Base-by-base conservation (phyloP, 2,113 vertebrate species). In the Rhinopomastus cyanomelas region DNA sequence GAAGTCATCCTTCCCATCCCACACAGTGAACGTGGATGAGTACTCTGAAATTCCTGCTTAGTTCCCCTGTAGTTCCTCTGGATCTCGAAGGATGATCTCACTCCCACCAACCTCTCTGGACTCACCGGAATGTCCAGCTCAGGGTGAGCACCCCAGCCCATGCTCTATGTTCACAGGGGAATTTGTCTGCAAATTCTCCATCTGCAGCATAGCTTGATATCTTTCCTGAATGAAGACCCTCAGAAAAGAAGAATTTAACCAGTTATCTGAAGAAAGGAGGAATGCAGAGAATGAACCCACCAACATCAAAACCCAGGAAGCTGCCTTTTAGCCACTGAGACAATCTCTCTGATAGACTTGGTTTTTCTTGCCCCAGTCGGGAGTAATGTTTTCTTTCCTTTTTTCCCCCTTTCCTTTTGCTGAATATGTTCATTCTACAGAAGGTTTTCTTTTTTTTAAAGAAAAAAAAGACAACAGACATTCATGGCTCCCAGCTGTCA, bases 291-390 rank as follows among this genome's bases (percentile, higher is more conserved):
- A 94, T 87, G 64, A 87, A 88, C 26, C 57, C 73, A 89, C 80
- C 76, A 80, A 89, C 66, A 81, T 72, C 72, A 89, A 88, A 90
- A 92, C 26, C 61, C 95, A 93, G 93, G 95, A 96, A 95, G 83
- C 75, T 91, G 95, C 93, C 94, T 96, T 66, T 86, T 95, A 96
- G 96, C 80, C 92, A 95, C 64, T 22, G 49, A 85, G 92, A 79
- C 85, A 92, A 95, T 92, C 82, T 90, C 53, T 2, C 75, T 89
- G 88, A 95, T 91, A 85, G 81, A 83, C 92, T 93, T 90, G 89
- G 87, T 89, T 96, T 96, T 95, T 96, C 94, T 95, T 94, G 95
- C 88, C 92, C 93, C 91, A 95, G 84, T 56, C 42, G 27, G 82
- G 75, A 93, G 67, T 88, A 90, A 88, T 68, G 68, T 91, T 95